These are phyloP conservation scores for chimpanzee (Pan troglodytes) DNA, from an alignment of 2,113 vertebrate species.

Conservation along the genomic window NHGRI_mPanTro3-v2.1_pri NC_072416.2:4846001-4846500, in stretches of 20 bases:
- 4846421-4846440: background rate
- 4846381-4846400: background rate
- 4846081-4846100: background rate
- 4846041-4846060: constrained; percentile 82
- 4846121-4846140: constrained; percentile 50
- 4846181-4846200: constrained; percentile 65
- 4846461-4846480: background rate
- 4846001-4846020: constrained; percentile 92
- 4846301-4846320: constrained; percentile 79
- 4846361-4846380: background rate
- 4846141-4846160: constrained; percentile 82
- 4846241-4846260: constrained; percentile 91
- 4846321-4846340: background rate
- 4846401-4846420: background rate
- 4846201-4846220: constrained; percentile 85
- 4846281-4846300: constrained; percentile 82
- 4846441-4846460: background rate
- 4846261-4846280: constrained; percentile 96
- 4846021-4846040: constrained; percentile 88
- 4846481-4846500: background rate
- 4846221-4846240: constrained; percentile 91
- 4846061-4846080: background rate
- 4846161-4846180: constrained; percentile 63
- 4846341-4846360: background rate
- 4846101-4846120: background rate